These are phyloP conservation scores for Boulengerochromis microlepis DNA, from an alignment of 2,113 vertebrate genomes.

Conservation along the genomic window DNA sequence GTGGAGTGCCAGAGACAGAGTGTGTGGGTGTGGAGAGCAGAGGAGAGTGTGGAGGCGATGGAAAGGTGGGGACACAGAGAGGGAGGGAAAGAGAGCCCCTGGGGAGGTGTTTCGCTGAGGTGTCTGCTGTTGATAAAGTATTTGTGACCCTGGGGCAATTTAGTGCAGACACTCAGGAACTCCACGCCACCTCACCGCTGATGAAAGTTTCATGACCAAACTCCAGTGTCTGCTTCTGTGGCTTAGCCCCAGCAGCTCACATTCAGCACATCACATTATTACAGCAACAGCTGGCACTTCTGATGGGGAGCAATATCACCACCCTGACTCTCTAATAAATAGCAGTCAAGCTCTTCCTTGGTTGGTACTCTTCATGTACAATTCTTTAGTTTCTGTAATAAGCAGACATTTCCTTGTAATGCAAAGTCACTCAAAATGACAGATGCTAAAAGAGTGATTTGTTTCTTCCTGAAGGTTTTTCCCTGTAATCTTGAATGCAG, in stretches of 20 bases:
- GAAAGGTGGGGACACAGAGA: background rate
- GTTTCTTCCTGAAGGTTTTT: background rate
- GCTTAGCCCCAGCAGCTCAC: background rate
- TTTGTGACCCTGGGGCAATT: conserved; percentile 57
- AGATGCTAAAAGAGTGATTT: background rate
- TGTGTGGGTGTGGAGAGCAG: background rate
- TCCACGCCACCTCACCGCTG: conserved; percentile 44
- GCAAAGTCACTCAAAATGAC: background rate
- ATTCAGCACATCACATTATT: background rate
- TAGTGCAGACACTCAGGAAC: conserved; percentile 61
- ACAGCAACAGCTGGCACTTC: background rate
- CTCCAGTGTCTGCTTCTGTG: conserved; percentile 3
- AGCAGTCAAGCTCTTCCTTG: background rate
- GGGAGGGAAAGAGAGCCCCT: background rate
- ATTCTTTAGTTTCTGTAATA: background rate
- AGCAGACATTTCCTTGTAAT: background rate
- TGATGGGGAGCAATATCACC: background rate
- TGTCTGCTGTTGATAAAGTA: conserved; percentile 62
- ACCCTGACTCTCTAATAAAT: background rate
- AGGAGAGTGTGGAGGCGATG: background rate
- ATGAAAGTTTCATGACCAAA: conserved; percentile 66
- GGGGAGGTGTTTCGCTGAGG: conserved; percentile 45
- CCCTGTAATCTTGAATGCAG: background rate
- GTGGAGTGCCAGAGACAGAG: background rate
- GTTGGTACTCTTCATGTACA: background rate